A percentile compares a stretch with the other conserved stretches of the same genome.
Evolutionary conservation across 2,888 invertebrate genomes (phyloP).

Genomic region (Himalopsyche anomala): DNA sequence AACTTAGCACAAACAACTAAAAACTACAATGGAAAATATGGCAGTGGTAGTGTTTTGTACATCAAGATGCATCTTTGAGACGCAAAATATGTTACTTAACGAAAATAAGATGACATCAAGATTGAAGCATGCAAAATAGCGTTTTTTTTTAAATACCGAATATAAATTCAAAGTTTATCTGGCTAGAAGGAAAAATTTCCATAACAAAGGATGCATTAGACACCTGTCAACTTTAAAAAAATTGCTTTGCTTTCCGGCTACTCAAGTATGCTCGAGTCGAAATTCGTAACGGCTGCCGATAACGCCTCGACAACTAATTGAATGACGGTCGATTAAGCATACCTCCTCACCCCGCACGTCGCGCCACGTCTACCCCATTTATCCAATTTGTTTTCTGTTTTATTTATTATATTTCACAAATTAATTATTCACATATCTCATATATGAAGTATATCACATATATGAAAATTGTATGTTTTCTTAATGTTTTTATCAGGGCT

Average conservation of each 20-base stretch:
- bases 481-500: too few species aligned
- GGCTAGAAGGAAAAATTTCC: background rate
- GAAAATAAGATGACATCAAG: background rate
- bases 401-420: too few species aligned
- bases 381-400: too few species aligned
- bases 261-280: slow-evolving; percentile 31
- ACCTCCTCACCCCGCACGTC: background rate
- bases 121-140: background rate
- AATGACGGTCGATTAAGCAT: slow-evolving; percentile 23
- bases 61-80: too few species aligned
- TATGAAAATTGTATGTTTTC: too few species aligned
- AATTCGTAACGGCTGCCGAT: slow-evolving; percentile 27
- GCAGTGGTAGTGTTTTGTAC: too few species aligned
- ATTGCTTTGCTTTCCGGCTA: slow-evolving; percentile 20
- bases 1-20: too few species aligned
- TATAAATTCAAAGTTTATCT: slow-evolving; percentile 34
- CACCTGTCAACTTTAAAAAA: slow-evolving; percentile 36
- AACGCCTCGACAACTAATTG: slow-evolving; percentile 31
- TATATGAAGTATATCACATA: too few species aligned
- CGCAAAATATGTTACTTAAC: too few species aligned
- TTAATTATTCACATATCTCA: too few species aligned
- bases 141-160: background rate
- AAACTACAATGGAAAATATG: too few species aligned
- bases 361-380: too few species aligned
- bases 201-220: slow-evolving; percentile 38